Evolutionary conservation across 2,888 invertebrate species (phyloP), one percentile per base, ranked within the genome.

Genomic region (Palloptera scutellata): DNA sequence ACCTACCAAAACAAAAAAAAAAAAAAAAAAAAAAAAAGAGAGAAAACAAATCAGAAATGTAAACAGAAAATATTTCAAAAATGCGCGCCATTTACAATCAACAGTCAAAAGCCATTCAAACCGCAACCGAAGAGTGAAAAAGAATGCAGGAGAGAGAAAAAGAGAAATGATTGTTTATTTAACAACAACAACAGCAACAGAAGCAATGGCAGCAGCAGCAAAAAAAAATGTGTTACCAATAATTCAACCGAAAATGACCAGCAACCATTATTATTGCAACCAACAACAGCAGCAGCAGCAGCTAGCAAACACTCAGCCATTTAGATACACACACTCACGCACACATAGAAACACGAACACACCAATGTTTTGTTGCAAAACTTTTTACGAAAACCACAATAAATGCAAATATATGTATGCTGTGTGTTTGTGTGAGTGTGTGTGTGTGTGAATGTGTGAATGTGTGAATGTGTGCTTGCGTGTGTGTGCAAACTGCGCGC

Each of bases 1-100:
- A n/a, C n/a, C 70, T 65, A 71, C 71, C 70, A 74, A 75, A 72
- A 69, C 68, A 17, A 19, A 20, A 51, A 51, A 54, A 51, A 61
- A 68, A 67, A 45, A 67, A 48, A 30, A 30, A 30, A 30, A 30
- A 30, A 30, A 30, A 2, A 30, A 30, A 30, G n/a, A n/a, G n/a
- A n/a, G n/a, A n/a, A n/a, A n/a, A n/a, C n/a, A n/a, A n/a, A n/a
- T n/a, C 30, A 30, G 6, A 6, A 30, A 30, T 30, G 30, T 30
- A 30, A 30, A 30, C 30, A 30, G 30, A 30, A 30, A 30, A 30
- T 30, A 30, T 30, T 30, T 30, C 2, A 30, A 30, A 30, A 30
- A 30, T 30, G 30, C 30, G 30, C 30, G 30, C 30, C 30, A 30
- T 30, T 30, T 30, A 30, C 30, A 30, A 30, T 30, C 30, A 30